Base-by-base conservation (phyloP, 2,797 vertebrate species). In the Gymnocypris eckloni region DNA sequence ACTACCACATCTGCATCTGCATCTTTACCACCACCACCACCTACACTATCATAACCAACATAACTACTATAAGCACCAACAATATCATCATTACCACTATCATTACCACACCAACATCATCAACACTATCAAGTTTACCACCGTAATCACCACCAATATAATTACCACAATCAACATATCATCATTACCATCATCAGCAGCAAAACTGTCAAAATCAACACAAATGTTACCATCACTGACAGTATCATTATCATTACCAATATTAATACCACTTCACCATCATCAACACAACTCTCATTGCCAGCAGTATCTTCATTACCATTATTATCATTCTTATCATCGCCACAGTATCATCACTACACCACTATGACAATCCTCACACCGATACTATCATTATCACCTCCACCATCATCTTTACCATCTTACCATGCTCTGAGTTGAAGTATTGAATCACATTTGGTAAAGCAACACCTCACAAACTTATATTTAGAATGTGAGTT, bases 401-500 rank as follows among this genome's bases (percentile, higher is more conserved):
- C 20, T 66, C 48, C 52, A 73, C 48, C 64, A 69, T 50, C 43
- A 69, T 76, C 41, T 64, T 54, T 7, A 33, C 2, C 15, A 13
- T 54, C 15, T 22, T 11, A 37, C 8, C 25, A 4, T 0, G 15
- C 8, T 0, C 50, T 18, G 22, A 37, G 45, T 81, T 33, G 25
- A 41, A 25, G 33, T 4, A 39, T 5, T 25, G 33, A 71, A 39
- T 11, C 50, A 25, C 20, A 28, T 7, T 25, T 56, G 11, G 25
- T 61, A 16, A 28, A 37, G 16, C 11, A 16, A 50, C 4, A n/a
- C 7, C 41, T 61, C 50, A 50, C 39, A 76, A n/a, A 13, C 66
- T 61, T 79, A 71, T 85, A 79, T 79, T 70, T 85, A 85, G 83
- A 48, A 56, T 61, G 33, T 1, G 28, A 61, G 77, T 72, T 59